These are phyloP conservation scores for Aphrophora alni DNA, from an alignment of 2,888 invertebrate species.

Conservation along the genomic window DNA sequence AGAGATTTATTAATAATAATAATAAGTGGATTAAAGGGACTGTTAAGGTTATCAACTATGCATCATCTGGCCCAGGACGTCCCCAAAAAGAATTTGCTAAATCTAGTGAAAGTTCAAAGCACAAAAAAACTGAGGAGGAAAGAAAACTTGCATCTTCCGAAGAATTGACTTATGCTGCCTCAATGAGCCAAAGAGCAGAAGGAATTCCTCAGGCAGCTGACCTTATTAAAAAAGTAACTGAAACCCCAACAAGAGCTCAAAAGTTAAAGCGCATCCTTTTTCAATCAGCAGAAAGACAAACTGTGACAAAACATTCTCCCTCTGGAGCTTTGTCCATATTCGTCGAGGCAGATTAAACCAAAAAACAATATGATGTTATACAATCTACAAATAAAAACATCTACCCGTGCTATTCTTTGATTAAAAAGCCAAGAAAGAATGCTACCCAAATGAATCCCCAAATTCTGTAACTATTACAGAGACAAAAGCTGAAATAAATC, in stretches of 20 bases:
- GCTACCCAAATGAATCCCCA: neutral
- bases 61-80: no score
- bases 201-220: neutral
- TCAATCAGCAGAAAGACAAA: neutral
- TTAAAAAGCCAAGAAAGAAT: neutral
- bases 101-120: no score
- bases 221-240: conserved; percentile 10
- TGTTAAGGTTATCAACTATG: no score
- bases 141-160: neutral
- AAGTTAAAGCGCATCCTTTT: neutral
- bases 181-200: conserved; percentile 15
- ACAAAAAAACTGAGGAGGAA: neutral
- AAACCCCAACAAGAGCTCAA: conserved; percentile 7
- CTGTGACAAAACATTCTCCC: neutral
- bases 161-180: conserved; percentile 4
- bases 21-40: no score
- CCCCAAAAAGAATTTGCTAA: no score
- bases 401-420: neutral
- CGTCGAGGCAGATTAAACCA: neutral
- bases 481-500: neutral
- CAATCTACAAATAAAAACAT: neutral
- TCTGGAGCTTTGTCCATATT: neutral
- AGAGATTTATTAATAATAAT: neutral
- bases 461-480: neutral
- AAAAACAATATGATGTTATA: neutral